Evolutionary conservation across 2,888 invertebrate genomes (phyloP).

Genomic region (Drosophila greeni): DNA sequence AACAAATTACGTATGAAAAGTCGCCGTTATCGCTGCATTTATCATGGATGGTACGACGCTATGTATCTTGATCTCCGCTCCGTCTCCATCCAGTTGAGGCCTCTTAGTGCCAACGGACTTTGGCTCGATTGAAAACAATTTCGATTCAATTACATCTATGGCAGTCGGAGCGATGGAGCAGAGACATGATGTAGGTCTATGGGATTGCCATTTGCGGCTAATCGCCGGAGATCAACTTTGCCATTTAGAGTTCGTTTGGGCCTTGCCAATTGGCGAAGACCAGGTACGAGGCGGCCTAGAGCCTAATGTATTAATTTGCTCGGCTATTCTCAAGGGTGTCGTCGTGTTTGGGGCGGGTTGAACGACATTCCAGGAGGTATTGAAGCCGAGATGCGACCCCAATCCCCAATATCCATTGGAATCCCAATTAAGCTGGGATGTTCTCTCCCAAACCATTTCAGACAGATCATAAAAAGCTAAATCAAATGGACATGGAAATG

Average conservation of each 20-base stretch:
- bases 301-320: constrained; percentile 58
- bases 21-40: constrained; percentile 69
- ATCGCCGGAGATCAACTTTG: constrained; percentile 59
- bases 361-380: constrained; percentile 45
- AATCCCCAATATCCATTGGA: constrained; percentile 18
- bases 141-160: constrained; percentile 61
- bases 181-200: constrained; percentile 57
- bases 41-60: constrained; percentile 26
- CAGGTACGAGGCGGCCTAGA: constrained; percentile 27
- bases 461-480: constrained; percentile 47
- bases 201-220: constrained; percentile 62
- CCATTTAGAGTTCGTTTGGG: constrained; percentile 59
- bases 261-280: constrained; percentile 60
- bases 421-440: constrained; percentile 53
- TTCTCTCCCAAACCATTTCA: constrained; percentile 22
- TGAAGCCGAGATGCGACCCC: not conserved
- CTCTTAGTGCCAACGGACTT: constrained; percentile 47
- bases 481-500: constrained; percentile 29
- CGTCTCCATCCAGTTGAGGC: constrained; percentile 9
- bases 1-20: constrained; percentile 72
- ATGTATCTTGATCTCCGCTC: constrained; percentile 14
- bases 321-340: constrained; percentile 64
- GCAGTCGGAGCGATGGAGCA: constrained; percentile 28
- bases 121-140: constrained; percentile 46
- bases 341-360: constrained; percentile 43